Evolutionary conservation across 1,140 invertebrate genomes (phyloP).

Genomic region (Armadillidium nasatum): DNA sequence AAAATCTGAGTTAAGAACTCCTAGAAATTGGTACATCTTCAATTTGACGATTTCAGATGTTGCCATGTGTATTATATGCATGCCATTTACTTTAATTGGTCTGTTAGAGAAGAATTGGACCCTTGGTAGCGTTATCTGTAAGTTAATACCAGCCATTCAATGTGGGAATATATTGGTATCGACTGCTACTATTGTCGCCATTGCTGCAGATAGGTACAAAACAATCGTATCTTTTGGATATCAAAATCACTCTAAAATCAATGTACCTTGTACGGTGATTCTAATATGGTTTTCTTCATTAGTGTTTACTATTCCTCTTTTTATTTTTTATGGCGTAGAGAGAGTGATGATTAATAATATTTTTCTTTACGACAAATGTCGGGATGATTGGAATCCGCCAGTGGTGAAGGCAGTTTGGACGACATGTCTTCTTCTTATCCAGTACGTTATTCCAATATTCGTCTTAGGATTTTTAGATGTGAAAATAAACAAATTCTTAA

Average conservation of each 20-base stretch:
- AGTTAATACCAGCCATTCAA: slow-evolving; percentile 56
- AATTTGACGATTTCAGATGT: slow-evolving; percentile 60
- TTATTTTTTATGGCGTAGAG: slow-evolving; percentile 53
- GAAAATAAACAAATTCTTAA: slow-evolving; percentile 53
- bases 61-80: slow-evolving; percentile 57
- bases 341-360: slow-evolving; percentile 48
- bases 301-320: slow-evolving; percentile 49
- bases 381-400: slow-evolving; percentile 51
- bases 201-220: slow-evolving; percentile 59
- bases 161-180: slow-evolving; percentile 61
- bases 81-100: slow-evolving; percentile 57
- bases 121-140: slow-evolving; percentile 54
- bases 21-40: slow-evolving; percentile 60
- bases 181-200: slow-evolving; percentile 59
- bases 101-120: slow-evolving; percentile 50
- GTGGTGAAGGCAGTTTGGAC: slow-evolving; percentile 54
- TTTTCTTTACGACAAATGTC: slow-evolving; percentile 50
- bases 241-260: slow-evolving; percentile 38
- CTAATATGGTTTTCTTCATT: slow-evolving; percentile 56
- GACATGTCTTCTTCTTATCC: slow-evolving; percentile 54
- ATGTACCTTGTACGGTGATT: slow-evolving; percentile 53
- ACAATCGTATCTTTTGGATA: slow-evolving; percentile 51
- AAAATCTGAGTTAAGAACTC: slow-evolving; percentile 52
- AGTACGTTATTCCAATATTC: slow-evolving; percentile 57
- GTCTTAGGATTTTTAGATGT: slow-evolving; percentile 56